phyloP scores from a whole-genome alignment of 2,797 vertebrate genomes.

The Pteronotus mesoamericanus region DNA sequence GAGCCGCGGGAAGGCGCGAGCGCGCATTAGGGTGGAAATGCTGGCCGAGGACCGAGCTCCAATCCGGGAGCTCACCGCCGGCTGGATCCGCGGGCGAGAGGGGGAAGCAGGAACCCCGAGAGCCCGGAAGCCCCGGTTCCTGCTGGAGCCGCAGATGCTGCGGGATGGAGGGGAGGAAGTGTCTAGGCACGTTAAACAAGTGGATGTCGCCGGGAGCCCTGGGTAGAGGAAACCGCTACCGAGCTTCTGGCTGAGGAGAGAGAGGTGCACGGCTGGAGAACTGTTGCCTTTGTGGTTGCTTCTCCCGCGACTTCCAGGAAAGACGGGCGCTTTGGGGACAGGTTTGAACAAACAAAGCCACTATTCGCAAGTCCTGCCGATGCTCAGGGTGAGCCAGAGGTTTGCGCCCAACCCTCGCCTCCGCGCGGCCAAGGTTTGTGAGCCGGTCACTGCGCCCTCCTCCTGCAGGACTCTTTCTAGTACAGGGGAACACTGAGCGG shows the following conservation, averaged over 20 bases:
- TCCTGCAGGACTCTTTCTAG: background rate
- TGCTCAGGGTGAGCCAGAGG: background rate
- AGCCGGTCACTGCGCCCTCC: background rate
- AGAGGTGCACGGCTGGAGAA: background rate
- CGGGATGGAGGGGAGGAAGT: background rate
- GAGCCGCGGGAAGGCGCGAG: constrained; percentile 23
- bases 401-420: background rate
- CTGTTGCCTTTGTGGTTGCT: background rate
- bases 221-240: background rate
- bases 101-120: background rate
- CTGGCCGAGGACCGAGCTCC: background rate
- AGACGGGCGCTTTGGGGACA: background rate
- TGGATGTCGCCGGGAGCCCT: background rate
- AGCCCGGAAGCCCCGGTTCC: background rate
- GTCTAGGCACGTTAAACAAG: background rate
- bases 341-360: constrained; percentile 43
- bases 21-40: background rate
- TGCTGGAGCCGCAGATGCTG: background rate
- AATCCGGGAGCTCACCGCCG: background rate
- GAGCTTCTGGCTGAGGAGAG: background rate
- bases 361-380: background rate
- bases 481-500: background rate
- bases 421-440: background rate
- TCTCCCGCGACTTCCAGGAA: background rate
- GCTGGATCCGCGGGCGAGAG: background rate